Base-by-base conservation (phyloP, 1,140 invertebrate species). In the Plutomurus gul region DNA sequence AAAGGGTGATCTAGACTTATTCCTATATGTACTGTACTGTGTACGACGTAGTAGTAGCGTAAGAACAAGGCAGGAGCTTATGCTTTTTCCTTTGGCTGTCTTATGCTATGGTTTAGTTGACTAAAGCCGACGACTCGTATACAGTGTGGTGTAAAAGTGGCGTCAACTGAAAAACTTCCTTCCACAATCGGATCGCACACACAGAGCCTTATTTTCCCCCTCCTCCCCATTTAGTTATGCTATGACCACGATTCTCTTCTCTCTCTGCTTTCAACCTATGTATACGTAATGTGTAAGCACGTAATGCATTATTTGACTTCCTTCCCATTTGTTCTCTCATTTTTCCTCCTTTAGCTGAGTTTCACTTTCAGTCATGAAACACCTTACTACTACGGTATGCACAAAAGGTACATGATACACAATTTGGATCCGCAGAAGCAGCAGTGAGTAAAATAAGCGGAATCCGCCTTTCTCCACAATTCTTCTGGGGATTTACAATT, bases 151-250 rank as follows among this genome's bases (percentile, higher is more conserved):
- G 36, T 36, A 37, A 70, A 25, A 25, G 36, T 37, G 36, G 60
- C 60, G 27, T 37, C 60, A 70, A 37, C 60, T 51, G 18, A 51
- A 51, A 51, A 51, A 51, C 47, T 51, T 51, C 47, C 60, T 36
- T 22, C 60, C 60, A 36, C 60, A 70, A 70, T 37, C 36, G 11
- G 60, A 70, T 37, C 36, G 11, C 33, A 30, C n/a, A n/a, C n/a
- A n/a, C n/a, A n/a, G n/a, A n/a, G 18, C 47, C 47, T 18, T 51
- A 51, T 51, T 51, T 51, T 51, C 47, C 18, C 13, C 37, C 37
- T 39, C 25, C 25, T 22, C 47, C 47, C 25, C 47, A 22, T 51
- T 51, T 51, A 51, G 47, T 25, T 51, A 51, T 51, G 47, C 47
- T 22, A 22, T 11, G 5, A n/a, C n/a, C n/a, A n/a, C n/a, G n/a